phyloP scores from a whole-genome alignment of 53 echinoderm and acorn worm species.

The Mesocentrotus franciscanus region DNA sequence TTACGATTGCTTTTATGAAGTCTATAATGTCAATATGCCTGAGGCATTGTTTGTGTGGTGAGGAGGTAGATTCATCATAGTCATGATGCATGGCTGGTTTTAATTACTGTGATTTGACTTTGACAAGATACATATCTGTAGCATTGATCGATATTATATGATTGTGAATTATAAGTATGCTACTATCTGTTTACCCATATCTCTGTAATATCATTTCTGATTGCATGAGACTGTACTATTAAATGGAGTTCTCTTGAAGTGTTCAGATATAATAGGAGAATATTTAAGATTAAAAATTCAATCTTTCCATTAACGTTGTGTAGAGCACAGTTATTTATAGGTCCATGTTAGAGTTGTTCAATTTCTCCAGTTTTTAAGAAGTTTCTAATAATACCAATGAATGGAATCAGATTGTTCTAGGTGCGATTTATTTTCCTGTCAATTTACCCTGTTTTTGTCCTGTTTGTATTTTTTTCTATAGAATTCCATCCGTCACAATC shows the following conservation, averaged over 20 bases:
- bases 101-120: neutral
- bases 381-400: no score
- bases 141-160: neutral
- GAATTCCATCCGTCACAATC: slow-evolving; percentile 99
- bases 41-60: neutral
- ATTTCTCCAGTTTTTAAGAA: neutral
- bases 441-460: neutral
- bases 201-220: neutral
- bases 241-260: no score
- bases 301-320: no score
- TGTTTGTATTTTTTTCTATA: slow-evolving; percentile 49
- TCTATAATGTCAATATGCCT: slow-evolving; percentile 42
- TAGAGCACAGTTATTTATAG: no score
- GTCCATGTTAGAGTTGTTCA: neutral
- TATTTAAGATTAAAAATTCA: no score
- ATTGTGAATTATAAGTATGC: neutral
- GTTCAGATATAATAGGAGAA: no score
- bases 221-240: neutral
- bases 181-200: neutral
- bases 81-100: neutral
- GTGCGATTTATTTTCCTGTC: neutral
- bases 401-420: no score
- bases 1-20: slow-evolving; percentile 16
- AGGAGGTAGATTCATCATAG: neutral
- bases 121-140: neutral